phyloP scores from a whole-genome alignment of 2,888 invertebrate genomes.

The Drosophila antonietae region DNA sequence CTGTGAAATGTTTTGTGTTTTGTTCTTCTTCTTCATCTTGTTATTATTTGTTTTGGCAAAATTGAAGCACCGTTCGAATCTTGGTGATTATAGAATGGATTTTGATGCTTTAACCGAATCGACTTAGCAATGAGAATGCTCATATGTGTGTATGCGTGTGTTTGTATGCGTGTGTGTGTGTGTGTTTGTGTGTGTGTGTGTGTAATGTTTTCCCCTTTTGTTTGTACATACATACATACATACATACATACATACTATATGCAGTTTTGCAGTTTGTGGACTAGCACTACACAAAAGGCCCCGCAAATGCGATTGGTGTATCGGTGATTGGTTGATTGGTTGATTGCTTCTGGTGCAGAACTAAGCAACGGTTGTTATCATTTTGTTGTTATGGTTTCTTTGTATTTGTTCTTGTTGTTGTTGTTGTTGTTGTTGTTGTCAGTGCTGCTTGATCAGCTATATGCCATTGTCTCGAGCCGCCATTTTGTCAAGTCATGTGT shows the following conservation, averaged over 20 bases:
- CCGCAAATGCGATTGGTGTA: slow-evolving; percentile 23
- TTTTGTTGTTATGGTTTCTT: not conserved
- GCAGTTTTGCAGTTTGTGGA: slow-evolving; percentile 17
- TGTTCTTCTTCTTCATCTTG: not conserved
- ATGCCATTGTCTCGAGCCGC: slow-evolving; percentile 5
- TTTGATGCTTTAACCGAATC: slow-evolving; percentile 57
- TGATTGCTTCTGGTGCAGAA: slow-evolving; percentile 30
- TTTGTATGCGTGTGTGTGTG: slow-evolving; percentile 12
- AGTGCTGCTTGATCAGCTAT: slow-evolving; percentile 13
- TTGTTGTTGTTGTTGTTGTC: slow-evolving; percentile 12
- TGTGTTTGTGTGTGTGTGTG: slow-evolving; percentile 16
- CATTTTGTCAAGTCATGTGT: slow-evolving; percentile 10
- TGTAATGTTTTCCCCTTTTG: slow-evolving; percentile 24
- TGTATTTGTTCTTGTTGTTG: not conserved
- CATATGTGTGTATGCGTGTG: slow-evolving; percentile 64
- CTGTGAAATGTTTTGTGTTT: slow-evolving; percentile 45
- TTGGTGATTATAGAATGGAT: slow-evolving; percentile 53
- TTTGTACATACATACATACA: slow-evolving; percentile 23
- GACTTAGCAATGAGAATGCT: slow-evolving; percentile 77
- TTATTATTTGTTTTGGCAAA: not conserved
- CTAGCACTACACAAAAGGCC: slow-evolving; percentile 29
- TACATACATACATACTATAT: slow-evolving; percentile 26
- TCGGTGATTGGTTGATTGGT: slow-evolving; percentile 30
- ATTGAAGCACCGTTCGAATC: slow-evolving; percentile 60
- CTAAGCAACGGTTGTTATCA: slow-evolving; percentile 22